Base-by-base conservation (phyloP, 2,113 vertebrate genomes). In the Myotis yumanensis region DNA sequence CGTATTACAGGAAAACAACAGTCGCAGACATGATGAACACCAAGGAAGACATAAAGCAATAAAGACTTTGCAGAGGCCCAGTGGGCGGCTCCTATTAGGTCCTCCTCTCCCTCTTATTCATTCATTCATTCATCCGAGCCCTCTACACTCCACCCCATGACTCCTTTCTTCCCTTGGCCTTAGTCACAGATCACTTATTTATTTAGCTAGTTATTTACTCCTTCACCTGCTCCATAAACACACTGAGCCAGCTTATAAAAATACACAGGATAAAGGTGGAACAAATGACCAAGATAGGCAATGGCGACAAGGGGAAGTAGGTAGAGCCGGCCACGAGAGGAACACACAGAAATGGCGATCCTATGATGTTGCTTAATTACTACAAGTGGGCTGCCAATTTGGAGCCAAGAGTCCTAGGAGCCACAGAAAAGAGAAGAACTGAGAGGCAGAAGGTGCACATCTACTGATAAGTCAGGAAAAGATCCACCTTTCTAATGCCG, bases 211-310 rank as follows among this genome's bases (percentile, higher is more conserved):
- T 62, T 72, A 73, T 54, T 73, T 93, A 89, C 30, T 84, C 57
- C 54, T 82, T 88, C 48, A 22, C 64, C 93, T 90, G 35, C 32
- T 48, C 37, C 54, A 76, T 52, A 82, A 93, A 93, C 82, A 76
- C 32, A 57, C 59, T 71, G 54, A 82, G 14, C 11, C 48, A 43
- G 72, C 14, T 96, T 92, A 72, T 90, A 85, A 79, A 90, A 93
- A 51, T 66, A 76, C 32, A 90, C 84, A 77, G 69, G 72, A 66
- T 23, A 72, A 76, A 51, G 30, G 73, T 18, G n/a, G 90, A 59
- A 17, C 30, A 80, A 83, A 73, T 37, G 40, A 62, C 76, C 57
- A 66, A 71, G 43, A 86, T 37, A 89, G 91, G n/a, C 62, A 90
- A 76, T 8, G 59, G 80, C 79, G 51, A 86, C 25, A 64, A 30